Percentiles rank a stretch among this genome's conserved stretches.
Evolutionary conservation across 2,797 vertebrate genomes (phyloP).

Genomic region (Sandelia bainsii): DNA sequence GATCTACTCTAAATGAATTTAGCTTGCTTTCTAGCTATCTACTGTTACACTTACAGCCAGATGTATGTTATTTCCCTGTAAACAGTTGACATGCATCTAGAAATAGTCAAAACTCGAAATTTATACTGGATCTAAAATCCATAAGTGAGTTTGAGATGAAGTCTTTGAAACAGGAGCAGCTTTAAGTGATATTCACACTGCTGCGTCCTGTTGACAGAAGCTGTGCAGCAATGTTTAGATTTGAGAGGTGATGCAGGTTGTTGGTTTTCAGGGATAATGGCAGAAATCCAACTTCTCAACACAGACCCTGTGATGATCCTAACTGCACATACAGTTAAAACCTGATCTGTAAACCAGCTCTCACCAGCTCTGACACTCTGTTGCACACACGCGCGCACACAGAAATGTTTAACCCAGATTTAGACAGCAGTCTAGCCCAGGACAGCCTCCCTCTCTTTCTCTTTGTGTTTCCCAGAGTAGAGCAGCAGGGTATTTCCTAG

Average conservation of each 20-base stretch:
- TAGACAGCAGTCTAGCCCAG: slow-evolving; percentile 33
- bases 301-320: slow-evolving; percentile 1
- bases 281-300: not conserved
- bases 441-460: slow-evolving; percentile 35
- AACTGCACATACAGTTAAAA: slow-evolving; percentile 20
- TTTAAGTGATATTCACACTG: not conserved
- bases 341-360: slow-evolving; percentile 17
- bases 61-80: not conserved
- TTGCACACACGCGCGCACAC: slow-evolving; percentile 1
- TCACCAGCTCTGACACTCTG: slow-evolving; percentile 5
- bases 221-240: not conserved
- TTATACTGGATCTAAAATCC: not conserved
- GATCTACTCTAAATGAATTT: too few species aligned
- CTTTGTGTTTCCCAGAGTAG: slow-evolving; percentile 62
- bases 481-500: slow-evolving; percentile 73
- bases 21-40: too few species aligned
- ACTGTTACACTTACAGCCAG: too few species aligned
- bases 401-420: slow-evolving; percentile 66
- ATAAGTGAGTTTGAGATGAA: too few species aligned
- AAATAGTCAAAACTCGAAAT: not conserved
- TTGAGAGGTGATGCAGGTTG: slow-evolving; percentile 6
- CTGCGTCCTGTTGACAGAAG: not conserved
- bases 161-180: too few species aligned
- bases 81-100: not conserved
- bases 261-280: slow-evolving; percentile 1